Conservation (phyloP, 2,888 invertebrate species). For the Caenorhabditis sp. region DNA sequence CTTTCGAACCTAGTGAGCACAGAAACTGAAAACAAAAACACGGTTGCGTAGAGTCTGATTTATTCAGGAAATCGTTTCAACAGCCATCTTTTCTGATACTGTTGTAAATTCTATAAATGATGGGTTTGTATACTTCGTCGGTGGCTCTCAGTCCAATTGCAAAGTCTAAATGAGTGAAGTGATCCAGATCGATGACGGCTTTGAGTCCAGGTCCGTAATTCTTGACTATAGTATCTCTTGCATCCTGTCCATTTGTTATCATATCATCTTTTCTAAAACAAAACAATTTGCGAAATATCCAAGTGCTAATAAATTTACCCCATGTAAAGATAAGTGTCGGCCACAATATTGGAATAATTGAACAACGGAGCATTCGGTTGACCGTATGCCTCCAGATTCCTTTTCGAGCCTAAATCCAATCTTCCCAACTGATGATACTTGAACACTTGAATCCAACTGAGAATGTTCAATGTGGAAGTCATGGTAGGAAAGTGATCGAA, state of each 20-base stretch:
- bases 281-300: too few species aligned
- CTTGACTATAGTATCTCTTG: slow-evolving; percentile 20
- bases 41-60: too few species aligned
- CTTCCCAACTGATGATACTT: slow-evolving; percentile 46
- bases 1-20: too few species aligned
- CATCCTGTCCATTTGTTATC: slow-evolving; percentile 36
- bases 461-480: slow-evolving; percentile 48
- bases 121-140: slow-evolving; percentile 56
- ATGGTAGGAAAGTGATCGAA: slow-evolving; percentile 38
- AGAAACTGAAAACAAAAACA: too few species aligned
- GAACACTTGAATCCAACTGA: slow-evolving; percentile 54
- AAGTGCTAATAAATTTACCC: too few species aligned
- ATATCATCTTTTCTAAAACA: slow-evolving; percentile 47
- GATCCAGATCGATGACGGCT: slow-evolving; percentile 34
- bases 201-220: slow-evolving; percentile 43
- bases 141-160: slow-evolving; percentile 51
- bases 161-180: slow-evolving; percentile 56
- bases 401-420: slow-evolving; percentile 32
- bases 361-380: slow-evolving; percentile 35
- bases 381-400: slow-evolving; percentile 36
- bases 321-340: slow-evolving; percentile 41
- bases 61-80: not conserved
- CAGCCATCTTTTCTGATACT: slow-evolving; percentile 25
- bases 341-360: slow-evolving; percentile 36
- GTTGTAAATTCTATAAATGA: slow-evolving; percentile 46